Conservation (phyloP, 2,888 invertebrate genomes). For the Aspidapion aeneum region DNA sequence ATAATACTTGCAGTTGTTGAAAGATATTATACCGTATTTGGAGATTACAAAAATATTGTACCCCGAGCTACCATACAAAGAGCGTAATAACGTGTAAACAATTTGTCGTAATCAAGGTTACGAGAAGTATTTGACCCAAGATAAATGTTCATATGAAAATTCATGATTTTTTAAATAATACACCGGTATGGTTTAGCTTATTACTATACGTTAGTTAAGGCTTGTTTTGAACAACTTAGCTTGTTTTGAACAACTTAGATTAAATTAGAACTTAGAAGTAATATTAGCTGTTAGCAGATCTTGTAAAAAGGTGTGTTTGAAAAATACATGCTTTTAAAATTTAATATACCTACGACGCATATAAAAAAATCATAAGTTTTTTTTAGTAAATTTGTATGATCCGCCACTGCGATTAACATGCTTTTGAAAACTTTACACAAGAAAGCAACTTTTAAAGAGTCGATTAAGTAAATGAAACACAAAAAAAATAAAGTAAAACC, state of each 20-base stretch:
- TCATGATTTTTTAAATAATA: not conserved
- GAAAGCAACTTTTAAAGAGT: not conserved
- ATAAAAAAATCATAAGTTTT: too few relatives aligned
- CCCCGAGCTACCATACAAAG: not conserved
- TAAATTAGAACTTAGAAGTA: not conserved
- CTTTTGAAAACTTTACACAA: too few relatives aligned
- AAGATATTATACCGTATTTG: not conserved
- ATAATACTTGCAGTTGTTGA: not conserved
- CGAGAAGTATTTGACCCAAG: not conserved
- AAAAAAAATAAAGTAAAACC: not conserved
- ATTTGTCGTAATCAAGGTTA: not conserved
- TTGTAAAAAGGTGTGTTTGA: not conserved
- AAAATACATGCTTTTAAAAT: not conserved
- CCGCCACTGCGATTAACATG: too few relatives aligned
- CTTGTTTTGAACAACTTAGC: not conserved
- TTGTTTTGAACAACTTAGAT: not conserved
- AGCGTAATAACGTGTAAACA: not conserved
- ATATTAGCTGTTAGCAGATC: not conserved
- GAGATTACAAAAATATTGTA: not conserved
- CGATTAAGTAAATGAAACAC: not conserved
- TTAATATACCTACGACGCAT: too few relatives aligned
- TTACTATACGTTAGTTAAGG: not conserved
- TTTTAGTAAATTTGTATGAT: too few relatives aligned
- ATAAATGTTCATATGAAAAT: not conserved
- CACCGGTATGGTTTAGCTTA: not conserved